Base-by-base conservation (phyloP, 2,113 vertebrate species). In the Campylomormyrus numenius region DNA sequence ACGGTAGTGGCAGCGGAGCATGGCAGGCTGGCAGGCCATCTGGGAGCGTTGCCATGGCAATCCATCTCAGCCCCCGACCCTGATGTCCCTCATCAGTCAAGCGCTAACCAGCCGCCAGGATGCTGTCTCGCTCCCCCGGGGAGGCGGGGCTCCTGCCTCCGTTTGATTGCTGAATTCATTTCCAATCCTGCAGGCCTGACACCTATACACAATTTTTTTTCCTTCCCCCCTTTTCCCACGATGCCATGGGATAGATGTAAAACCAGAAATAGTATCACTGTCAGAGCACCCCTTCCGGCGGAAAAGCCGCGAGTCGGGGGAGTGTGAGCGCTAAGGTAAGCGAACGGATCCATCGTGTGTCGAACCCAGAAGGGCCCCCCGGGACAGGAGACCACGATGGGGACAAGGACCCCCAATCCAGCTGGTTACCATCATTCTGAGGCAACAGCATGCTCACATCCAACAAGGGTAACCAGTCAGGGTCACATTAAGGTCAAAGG, bases 61-160 rank as follows among this genome's bases (percentile, higher is more conserved):
- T 89, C 50, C 74, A 83, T 53, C 46, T 89, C 70, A 42, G 48
- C 74, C 83, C 74, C 17, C 50, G 49, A 56, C 88, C 88, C 50
- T 80, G 66, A 89, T 42, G 77, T 89, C 70, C 70, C 84, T 50
- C 88, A 83, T 89, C 88, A 89, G 70, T 89, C 88, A 89, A 17
- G 66, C 88, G 31, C 74, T 74, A 80, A 89, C 45, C 88, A 89
- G 49, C 8, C 49, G 74, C 77, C 88, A 83, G 31, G 35, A 27
- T n/a, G 46, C 31, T 31, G n/a, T 3, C 66, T 27, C 7, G 45
- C 10, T 1, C 46, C 42, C 45, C 88, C 8, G 42, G 13, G 45
- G 46, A 70, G 62, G 62, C 3, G 62, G 58, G 21, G 42, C 9
- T 21, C 46, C 31, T 77, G 24, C 46, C 42, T 49, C 88, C 48